A percentile compares a stretch with the other conserved stretches of the same genome.
phyloP scores from a whole-genome alignment of 1,140 invertebrate species.

The Tribolium madens region DNA sequence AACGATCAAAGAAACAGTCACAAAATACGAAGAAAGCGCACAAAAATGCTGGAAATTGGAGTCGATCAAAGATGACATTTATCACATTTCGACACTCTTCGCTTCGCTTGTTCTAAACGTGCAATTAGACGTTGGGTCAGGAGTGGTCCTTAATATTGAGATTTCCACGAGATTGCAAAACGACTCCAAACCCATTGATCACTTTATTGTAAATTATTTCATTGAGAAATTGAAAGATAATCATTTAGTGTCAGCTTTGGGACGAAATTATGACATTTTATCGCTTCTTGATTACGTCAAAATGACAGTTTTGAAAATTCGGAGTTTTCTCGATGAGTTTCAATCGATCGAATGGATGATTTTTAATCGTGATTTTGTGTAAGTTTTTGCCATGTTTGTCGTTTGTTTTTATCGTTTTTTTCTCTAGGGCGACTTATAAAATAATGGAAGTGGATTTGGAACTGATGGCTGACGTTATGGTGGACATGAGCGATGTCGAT shows the following conservation, averaged over 20 bases:
- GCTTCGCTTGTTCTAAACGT: not conserved
- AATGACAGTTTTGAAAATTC: not conserved
- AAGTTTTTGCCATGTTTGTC: not conserved
- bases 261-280: not conserved
- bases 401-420: not conserved
- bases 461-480: not conserved
- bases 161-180: not conserved
- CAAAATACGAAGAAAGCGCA: not conserved
- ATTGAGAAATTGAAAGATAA: not conserved
- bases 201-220: not conserved
- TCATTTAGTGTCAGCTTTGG: not conserved
- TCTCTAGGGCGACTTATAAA: not conserved
- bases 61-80: not conserved
- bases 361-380: not conserved
- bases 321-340: not conserved
- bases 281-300: slow-evolving; percentile 5
- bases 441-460: not conserved
- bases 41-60: not conserved
- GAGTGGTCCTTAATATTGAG: not conserved
- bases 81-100: not conserved
- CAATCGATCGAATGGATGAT: not conserved
- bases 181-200: not conserved
- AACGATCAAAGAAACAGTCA: slow-evolving; percentile 4
- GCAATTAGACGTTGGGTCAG: not conserved
- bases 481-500: not conserved